Conservation (phyloP, 2,888 invertebrate species). For the Unio pictorum region DNA sequence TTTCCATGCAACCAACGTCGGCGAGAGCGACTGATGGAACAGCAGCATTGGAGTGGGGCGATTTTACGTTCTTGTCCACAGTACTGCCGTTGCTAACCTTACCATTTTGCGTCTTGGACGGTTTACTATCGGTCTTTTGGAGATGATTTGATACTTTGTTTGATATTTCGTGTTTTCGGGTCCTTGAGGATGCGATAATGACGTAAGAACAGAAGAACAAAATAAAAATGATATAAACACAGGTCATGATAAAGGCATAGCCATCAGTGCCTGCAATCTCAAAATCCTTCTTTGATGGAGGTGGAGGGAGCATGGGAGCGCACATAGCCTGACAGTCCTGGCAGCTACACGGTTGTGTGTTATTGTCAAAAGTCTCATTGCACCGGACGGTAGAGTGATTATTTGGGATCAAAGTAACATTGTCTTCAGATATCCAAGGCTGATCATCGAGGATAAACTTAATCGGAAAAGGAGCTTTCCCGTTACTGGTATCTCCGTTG, state of each 20-base stretch:
- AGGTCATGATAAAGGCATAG: conserved; percentile 83
- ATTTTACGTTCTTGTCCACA: neutral
- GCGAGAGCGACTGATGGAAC: conserved; percentile 24
- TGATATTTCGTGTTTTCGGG: neutral
- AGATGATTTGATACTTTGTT: neutral
- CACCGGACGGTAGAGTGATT: conserved; percentile 55
- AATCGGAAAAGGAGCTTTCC: conserved; percentile 68
- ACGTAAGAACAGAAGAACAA: conserved; percentile 76
- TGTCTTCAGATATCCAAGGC: conserved; percentile 8
- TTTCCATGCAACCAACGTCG: conserved; percentile 50
- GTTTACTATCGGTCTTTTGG: too few species aligned
- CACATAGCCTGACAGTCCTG: conserved; percentile 79
- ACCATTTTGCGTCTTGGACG: neutral
- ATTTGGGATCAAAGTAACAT: conserved; percentile 48
- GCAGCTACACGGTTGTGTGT: conserved; percentile 87
- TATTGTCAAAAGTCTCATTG: conserved; percentile 62
- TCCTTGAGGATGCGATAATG: conserved; percentile 43
- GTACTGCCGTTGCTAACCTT: neutral
- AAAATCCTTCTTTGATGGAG: conserved; percentile 77
- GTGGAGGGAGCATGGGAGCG: conserved; percentile 78
- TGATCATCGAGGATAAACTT: conserved; percentile 63
- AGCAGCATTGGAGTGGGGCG: neutral
- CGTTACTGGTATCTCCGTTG: conserved; percentile 69
- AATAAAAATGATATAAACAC: conserved; percentile 83
- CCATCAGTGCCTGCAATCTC: conserved; percentile 83